Evolutionary conservation across 2,113 vertebrate species (phyloP).

Genomic region (Leuciscus idus): DNA sequence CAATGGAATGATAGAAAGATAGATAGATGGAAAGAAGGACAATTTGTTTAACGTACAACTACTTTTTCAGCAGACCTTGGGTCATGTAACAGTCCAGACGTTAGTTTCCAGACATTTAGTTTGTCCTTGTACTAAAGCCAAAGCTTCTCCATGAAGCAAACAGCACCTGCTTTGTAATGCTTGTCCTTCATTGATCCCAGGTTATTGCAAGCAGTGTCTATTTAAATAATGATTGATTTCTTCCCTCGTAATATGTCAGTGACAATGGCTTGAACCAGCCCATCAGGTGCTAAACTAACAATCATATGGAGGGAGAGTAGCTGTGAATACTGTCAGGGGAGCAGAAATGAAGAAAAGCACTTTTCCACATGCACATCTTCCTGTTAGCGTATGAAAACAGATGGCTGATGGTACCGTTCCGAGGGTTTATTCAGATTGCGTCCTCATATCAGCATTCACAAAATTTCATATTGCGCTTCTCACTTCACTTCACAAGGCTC

Average conservation of each 20-base stretch:
- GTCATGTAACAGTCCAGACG: slow-evolving; percentile 49
- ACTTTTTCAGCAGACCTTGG: slow-evolving; percentile 42
- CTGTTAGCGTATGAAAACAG: slow-evolving; percentile 5
- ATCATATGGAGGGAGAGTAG: slow-evolving; percentile 65
- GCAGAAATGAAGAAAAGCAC: slow-evolving; percentile 32
- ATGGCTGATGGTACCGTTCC: neutral
- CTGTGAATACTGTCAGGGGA: slow-evolving; percentile 7
- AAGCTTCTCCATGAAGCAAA: slow-evolving; percentile 70
- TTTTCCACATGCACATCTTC: neutral
- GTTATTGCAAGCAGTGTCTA: slow-evolving; percentile 72
- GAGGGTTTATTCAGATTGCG: neutral
- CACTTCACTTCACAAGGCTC: slow-evolving; percentile 22
- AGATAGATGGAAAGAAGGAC: neutral
- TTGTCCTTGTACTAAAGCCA: slow-evolving; percentile 66
- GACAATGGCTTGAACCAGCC: slow-evolving; percentile 79
- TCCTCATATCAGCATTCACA: slow-evolving; percentile 28
- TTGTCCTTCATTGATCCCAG: slow-evolving; percentile 76
- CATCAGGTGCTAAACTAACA: slow-evolving; percentile 76
- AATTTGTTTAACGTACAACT: too few relatives aligned
- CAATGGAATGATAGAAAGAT: neutral
- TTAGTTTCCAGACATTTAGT: slow-evolving; percentile 33
- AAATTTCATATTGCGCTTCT: slow-evolving; percentile 1
- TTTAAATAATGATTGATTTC: slow-evolving; percentile 86
- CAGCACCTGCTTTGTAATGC: slow-evolving; percentile 78
- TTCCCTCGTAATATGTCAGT: slow-evolving; percentile 76